Evolutionary conservation across 2,113 vertebrate genomes (phyloP).

Genomic region (Microcebus lehilahytsara): DNA sequence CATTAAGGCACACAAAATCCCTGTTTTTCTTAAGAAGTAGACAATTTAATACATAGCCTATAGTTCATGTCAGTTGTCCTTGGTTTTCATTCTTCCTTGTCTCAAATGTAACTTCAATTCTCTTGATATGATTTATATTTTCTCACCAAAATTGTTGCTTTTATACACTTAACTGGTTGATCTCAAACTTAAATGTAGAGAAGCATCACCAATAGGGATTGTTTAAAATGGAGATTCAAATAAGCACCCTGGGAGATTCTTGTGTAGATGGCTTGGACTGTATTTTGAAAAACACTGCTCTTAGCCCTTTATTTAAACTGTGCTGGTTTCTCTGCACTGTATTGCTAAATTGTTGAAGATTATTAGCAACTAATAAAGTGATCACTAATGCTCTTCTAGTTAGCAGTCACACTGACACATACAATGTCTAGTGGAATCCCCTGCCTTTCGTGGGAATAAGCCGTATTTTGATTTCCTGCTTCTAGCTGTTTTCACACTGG

Average conservation of each 20-base stretch:
- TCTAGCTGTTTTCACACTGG: background rate
- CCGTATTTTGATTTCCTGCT: conserved; percentile 4
- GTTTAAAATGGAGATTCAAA: background rate
- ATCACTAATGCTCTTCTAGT: background rate
- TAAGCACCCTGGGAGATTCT: background rate
- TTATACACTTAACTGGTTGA: background rate
- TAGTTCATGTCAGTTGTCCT: background rate
- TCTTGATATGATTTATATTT: background rate
- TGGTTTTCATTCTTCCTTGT: conserved; percentile 10
- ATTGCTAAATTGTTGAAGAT: background rate
- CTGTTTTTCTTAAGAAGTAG: background rate
- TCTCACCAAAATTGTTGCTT: background rate
- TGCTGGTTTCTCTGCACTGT: background rate
- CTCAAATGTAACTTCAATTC: background rate
- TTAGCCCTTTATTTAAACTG: background rate
- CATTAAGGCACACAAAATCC: background rate
- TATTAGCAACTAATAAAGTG: background rate
- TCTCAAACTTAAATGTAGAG: background rate
- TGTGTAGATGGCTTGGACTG: background rate
- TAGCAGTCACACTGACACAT: background rate
- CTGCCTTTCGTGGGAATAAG: background rate
- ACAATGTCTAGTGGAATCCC: background rate
- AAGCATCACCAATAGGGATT: background rate
- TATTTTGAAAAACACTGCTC: background rate
- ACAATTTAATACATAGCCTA: background rate